Conservation (phyloP, 2,888 invertebrate species). For the Drosophila sordidula region DNA sequence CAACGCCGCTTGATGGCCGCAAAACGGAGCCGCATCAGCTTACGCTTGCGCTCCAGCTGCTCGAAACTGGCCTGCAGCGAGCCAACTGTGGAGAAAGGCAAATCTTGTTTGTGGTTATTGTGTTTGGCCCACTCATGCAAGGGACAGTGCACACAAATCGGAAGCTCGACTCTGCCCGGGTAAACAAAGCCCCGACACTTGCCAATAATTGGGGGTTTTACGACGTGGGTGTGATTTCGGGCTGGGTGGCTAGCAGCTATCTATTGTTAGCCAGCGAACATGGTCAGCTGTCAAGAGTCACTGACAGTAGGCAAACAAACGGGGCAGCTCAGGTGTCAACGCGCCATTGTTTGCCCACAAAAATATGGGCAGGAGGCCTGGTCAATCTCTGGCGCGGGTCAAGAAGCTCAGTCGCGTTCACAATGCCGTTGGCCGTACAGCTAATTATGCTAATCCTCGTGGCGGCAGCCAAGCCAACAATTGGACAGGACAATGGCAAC, state of each 20-base stretch:
- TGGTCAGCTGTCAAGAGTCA: constrained; percentile 35
- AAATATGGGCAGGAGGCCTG: constrained; percentile 24
- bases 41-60: constrained; percentile 61
- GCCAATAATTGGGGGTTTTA: constrained; percentile 66
- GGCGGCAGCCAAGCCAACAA: constrained; percentile 5
- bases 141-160: constrained; percentile 13
- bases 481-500: constrained; percentile 20
- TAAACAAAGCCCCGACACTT: constrained; percentile 52
- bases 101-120: not conserved
- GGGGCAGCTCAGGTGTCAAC: constrained; percentile 50
- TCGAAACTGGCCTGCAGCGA: constrained; percentile 48
- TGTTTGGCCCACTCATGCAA: constrained; percentile 7
- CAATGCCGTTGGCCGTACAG: constrained; percentile 50
- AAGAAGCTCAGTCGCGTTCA: constrained; percentile 46
- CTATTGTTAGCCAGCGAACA: constrained; percentile 22
- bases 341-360: constrained; percentile 42
- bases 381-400: constrained; percentile 40
- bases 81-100: constrained; percentile 32
- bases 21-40: constrained; percentile 36
- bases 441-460: constrained; percentile 59
- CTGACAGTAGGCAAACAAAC: constrained; percentile 65
- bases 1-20: constrained; percentile 52
- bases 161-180: constrained; percentile 29
- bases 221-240: constrained; percentile 4
- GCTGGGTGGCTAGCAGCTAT: not conserved